Conservation (phyloP, 2,888 invertebrate genomes). For the Lithosia quadra region DNA sequence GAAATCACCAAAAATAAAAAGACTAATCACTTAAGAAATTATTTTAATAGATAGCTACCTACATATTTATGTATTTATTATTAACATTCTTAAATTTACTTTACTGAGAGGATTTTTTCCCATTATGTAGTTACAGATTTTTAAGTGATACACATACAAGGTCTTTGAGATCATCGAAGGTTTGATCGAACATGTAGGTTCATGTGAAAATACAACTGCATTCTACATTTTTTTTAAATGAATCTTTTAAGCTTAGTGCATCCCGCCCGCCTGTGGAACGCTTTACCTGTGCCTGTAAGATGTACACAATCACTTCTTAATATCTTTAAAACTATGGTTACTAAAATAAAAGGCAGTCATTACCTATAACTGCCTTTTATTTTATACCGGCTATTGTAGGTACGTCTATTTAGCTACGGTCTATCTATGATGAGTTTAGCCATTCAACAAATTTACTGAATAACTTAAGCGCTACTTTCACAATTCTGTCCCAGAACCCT, state of each 20-base stretch:
- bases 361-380: background rate
- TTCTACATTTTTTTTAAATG: too few species aligned
- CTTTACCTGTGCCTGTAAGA: too few species aligned
- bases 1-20: background rate
- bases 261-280: too few species aligned
- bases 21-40: background rate
- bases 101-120: background rate
- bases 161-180: too few species aligned
- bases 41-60: background rate
- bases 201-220: too few species aligned
- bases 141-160: too few species aligned
- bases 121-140: too few species aligned
- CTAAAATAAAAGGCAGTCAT: background rate
- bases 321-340: too few species aligned
- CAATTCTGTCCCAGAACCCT: constrained; percentile 80
- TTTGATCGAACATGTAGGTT: too few species aligned
- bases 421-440: constrained; percentile 69
- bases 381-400: background rate
- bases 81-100: background rate
- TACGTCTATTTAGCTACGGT: background rate
- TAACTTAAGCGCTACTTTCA: constrained; percentile 78
- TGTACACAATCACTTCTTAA: too few species aligned
- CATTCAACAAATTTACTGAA: constrained; percentile 80
- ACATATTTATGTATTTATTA: too few species aligned
- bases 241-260: too few species aligned